Percentiles rank a stretch among this genome's conserved stretches.
Evolutionary conservation across 2,888 invertebrate genomes (phyloP).

Genomic region (Polyploca ridens): DNA sequence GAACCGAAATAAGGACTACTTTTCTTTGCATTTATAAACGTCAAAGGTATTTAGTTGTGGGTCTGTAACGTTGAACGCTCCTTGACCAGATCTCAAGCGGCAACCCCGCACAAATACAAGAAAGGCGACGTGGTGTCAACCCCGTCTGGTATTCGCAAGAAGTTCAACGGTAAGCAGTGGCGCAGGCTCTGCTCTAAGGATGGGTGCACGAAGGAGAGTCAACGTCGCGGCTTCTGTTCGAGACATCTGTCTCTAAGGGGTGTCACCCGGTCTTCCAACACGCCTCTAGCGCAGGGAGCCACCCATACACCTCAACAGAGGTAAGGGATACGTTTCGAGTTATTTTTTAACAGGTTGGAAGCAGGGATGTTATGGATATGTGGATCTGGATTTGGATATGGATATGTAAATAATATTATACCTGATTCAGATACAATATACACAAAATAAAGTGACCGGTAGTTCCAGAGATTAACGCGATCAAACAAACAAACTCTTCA

Average conservation of each 20-base stretch:
- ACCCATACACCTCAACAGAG: slow-evolving; percentile 78
- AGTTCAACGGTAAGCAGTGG: slow-evolving; percentile 99
- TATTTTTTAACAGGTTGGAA: background rate
- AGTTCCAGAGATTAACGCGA: too few relatives aligned
- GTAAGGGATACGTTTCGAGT: slow-evolving; percentile 35
- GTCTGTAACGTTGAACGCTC: background rate
- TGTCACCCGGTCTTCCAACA: slow-evolving; percentile 74
- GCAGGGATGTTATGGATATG: too few relatives aligned
- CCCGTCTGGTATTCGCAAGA: slow-evolving; percentile 98
- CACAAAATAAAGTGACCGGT: too few relatives aligned
- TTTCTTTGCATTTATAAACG: too few relatives aligned
- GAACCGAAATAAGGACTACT: too few relatives aligned
- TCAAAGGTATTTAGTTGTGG: too few relatives aligned
- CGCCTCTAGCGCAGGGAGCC: slow-evolving; percentile 72
- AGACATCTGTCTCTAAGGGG: slow-evolving; percentile 97
- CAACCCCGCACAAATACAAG: slow-evolving; percentile 97
- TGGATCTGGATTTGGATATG: too few relatives aligned
- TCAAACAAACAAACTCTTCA: too few relatives aligned
- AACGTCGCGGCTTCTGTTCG: slow-evolving; percentile 97
- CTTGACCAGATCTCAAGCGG: slow-evolving; percentile 90
- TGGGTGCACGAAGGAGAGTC: slow-evolving; percentile 97
- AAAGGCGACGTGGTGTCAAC: slow-evolving; percentile 98
- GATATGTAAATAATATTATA: too few relatives aligned
- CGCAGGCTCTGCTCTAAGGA: slow-evolving; percentile 97
- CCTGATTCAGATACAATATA: too few relatives aligned